These are phyloP conservation scores for Marasmarcha lunaedactyla DNA, from an alignment of 2,888 invertebrate genomes.

Conservation along the genomic window DNA sequence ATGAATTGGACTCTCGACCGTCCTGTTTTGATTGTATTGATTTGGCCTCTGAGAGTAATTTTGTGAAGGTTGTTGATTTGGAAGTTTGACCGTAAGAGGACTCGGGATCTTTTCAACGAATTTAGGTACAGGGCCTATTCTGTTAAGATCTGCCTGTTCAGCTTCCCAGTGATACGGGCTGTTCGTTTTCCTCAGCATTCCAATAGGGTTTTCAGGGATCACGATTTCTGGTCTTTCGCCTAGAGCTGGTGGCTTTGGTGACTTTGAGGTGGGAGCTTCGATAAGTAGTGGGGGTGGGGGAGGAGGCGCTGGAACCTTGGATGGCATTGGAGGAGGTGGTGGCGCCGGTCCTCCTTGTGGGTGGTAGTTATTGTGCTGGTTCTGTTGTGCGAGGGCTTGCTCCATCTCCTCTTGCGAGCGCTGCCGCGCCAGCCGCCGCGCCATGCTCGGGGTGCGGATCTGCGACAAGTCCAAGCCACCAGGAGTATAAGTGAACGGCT, in stretches of 20 bases:
- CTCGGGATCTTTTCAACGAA: slow-evolving; percentile 58
- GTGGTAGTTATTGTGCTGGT: slow-evolving; percentile 31
- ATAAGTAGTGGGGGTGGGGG: slow-evolving; percentile 73
- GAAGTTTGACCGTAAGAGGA: slow-evolving; percentile 58
- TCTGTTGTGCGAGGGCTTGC: slow-evolving; percentile 41
- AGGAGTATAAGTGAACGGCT: slow-evolving; percentile 96
- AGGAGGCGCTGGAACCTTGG: slow-evolving; percentile 52
- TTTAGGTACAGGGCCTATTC: slow-evolving; percentile 57
- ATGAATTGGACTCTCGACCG: slow-evolving; percentile 57
- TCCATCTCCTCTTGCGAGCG: slow-evolving; percentile 71
- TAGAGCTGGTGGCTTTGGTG: slow-evolving; percentile 63
- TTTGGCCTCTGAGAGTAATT: slow-evolving; percentile 39
- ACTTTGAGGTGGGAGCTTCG: slow-evolving; percentile 51
- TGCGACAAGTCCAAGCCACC: slow-evolving; percentile 92
- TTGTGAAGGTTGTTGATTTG: slow-evolving; percentile 52
- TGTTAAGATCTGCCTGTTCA: slow-evolving; percentile 68
- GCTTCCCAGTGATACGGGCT: slow-evolving; percentile 75
- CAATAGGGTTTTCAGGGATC: slow-evolving; percentile 80
- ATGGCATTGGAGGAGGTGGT: slow-evolving; percentile 57
- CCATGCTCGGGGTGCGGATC: slow-evolving; percentile 91
- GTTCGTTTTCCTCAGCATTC: slow-evolving; percentile 75
- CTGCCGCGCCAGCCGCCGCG: slow-evolving; percentile 77
- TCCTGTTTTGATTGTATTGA: slow-evolving; percentile 33
- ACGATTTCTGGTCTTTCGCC: slow-evolving; percentile 80
- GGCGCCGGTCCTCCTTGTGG: slow-evolving; percentile 38